Conservation (phyloP, 30 jellyfish, hydroid and myxozoan genomes). For the Cassiopea andromeda region DNA sequence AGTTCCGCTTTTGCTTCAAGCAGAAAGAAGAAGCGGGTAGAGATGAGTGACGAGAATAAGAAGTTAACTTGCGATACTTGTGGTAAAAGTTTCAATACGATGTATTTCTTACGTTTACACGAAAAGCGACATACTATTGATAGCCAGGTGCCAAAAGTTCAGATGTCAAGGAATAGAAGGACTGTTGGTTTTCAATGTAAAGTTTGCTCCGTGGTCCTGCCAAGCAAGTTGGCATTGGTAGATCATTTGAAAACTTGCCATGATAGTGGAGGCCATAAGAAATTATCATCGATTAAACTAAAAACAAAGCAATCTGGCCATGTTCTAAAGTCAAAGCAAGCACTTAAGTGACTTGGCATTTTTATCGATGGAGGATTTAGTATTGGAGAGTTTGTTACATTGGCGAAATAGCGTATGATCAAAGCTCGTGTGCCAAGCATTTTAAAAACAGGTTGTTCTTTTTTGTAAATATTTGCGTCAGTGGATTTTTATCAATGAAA, state of each 20-base stretch:
- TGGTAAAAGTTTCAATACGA: slow-evolving; percentile 40
- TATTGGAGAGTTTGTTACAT: too few relatives aligned
- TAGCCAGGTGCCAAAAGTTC: background rate
- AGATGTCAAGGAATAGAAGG: background rate
- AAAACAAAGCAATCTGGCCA: background rate
- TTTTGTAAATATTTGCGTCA: too few relatives aligned
- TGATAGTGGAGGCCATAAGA: background rate
- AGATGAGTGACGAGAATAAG: background rate
- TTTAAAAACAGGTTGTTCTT: too few relatives aligned
- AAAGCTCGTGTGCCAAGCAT: too few relatives aligned
- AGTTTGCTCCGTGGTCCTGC: background rate
- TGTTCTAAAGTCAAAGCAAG: background rate
- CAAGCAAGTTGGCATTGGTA: slow-evolving; percentile 3
- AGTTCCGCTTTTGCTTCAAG: background rate
- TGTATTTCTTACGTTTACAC: slow-evolving; percentile 38
- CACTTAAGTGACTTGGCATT: background rate
- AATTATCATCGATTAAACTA: background rate
- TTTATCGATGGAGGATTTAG: too few relatives aligned
- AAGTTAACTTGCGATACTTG: slow-evolving; percentile 35
- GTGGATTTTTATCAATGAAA: too few relatives aligned
- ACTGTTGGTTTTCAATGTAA: slow-evolving; percentile 3
- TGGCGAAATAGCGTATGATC: too few relatives aligned
- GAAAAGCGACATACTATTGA: slow-evolving; percentile 30
- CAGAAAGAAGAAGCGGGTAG: background rate
- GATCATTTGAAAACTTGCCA: background rate